A percentile compares a stretch with the other conserved stretches of the same genome.
phyloP scores from a whole-genome alignment of 2,888 invertebrate species.

The Lamellibrachia satsuma region DNA sequence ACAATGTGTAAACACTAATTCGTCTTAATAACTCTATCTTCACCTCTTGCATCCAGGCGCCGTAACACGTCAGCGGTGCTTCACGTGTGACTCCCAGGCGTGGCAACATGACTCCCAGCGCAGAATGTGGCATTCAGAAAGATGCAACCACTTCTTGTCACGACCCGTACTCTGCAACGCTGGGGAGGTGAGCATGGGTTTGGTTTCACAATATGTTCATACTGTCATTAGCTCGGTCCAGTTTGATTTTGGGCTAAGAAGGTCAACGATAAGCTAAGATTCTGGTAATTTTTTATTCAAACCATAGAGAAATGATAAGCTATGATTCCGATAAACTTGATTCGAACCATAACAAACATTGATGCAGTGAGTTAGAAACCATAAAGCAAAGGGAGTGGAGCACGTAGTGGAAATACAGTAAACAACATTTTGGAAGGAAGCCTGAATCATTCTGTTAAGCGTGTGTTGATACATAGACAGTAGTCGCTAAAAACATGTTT shows the following conservation, averaged over 20 bases:
- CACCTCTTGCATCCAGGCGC: neutral
- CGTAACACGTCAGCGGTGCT: constrained; percentile 2
- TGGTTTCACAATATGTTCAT: neutral
- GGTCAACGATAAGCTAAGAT: neutral
- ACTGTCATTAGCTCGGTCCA: neutral
- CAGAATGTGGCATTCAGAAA: neutral
- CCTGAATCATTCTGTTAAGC: neutral
- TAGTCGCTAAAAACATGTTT: neutral
- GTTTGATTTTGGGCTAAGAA: neutral
- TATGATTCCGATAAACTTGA: too few species aligned
- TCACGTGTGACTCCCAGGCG: neutral
- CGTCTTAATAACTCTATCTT: neutral
- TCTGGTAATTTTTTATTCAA: neutral
- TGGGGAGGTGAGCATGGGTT: neutral
- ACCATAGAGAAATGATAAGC: too few species aligned
- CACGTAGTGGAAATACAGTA: neutral
- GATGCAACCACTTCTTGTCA: neutral
- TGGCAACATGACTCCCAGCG: neutral
- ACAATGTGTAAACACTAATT: neutral
- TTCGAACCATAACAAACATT: too few species aligned
- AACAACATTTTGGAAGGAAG: neutral
- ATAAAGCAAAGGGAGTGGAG: neutral
- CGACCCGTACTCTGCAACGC: neutral
- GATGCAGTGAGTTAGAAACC: too few species aligned
- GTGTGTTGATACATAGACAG: neutral